These are phyloP conservation scores for Scomber colias DNA, from an alignment of 2,113 vertebrate genomes.

Conservation along the genomic window DNA sequence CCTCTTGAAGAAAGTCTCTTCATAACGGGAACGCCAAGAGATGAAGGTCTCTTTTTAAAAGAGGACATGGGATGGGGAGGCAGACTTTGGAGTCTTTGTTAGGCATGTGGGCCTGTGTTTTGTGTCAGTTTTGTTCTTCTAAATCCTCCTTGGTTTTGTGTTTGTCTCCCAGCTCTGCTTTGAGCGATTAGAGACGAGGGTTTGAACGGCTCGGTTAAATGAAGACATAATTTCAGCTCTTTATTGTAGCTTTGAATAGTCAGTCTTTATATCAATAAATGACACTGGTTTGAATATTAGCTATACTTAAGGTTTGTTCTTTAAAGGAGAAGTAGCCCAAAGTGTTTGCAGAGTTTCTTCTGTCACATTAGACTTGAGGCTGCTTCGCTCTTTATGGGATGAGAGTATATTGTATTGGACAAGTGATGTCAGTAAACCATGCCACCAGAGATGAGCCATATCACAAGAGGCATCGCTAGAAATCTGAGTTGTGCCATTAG, in stretches of 20 bases:
- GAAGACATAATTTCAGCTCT: constrained; percentile 69
- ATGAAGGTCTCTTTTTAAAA: constrained; percentile 81
- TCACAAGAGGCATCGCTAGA: constrained; percentile 82
- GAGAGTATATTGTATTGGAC: constrained; percentile 64
- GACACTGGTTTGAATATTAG: constrained; percentile 66
- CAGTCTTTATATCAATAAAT: constrained; percentile 69
- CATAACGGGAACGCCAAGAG: constrained; percentile 72
- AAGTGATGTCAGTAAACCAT: constrained; percentile 76
- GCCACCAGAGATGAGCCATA: constrained; percentile 81
- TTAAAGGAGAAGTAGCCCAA: constrained; percentile 57
- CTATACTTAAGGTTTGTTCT: constrained; percentile 48
- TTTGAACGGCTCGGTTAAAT: constrained; percentile 68
- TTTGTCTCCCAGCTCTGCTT: constrained; percentile 80
- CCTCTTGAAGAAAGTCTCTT: constrained; percentile 78
- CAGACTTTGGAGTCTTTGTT: constrained; percentile 84
- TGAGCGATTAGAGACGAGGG: constrained; percentile 79
- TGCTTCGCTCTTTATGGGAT: constrained; percentile 47
- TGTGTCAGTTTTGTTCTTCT: constrained; percentile 82
- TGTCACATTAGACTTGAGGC: constrained; percentile 38
- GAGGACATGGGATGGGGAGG: constrained; percentile 71
- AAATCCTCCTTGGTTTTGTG: constrained; percentile 77
- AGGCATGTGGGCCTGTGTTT: constrained; percentile 72
- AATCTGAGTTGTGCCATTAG: constrained; percentile 86
- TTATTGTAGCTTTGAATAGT: constrained; percentile 73
- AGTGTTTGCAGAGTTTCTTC: constrained; percentile 31